Percentiles rank a stretch among this genome's conserved stretches.
Evolutionary conservation across 2,113 vertebrate genomes (phyloP).

Genomic region (Percopsis transmontana): DNA sequence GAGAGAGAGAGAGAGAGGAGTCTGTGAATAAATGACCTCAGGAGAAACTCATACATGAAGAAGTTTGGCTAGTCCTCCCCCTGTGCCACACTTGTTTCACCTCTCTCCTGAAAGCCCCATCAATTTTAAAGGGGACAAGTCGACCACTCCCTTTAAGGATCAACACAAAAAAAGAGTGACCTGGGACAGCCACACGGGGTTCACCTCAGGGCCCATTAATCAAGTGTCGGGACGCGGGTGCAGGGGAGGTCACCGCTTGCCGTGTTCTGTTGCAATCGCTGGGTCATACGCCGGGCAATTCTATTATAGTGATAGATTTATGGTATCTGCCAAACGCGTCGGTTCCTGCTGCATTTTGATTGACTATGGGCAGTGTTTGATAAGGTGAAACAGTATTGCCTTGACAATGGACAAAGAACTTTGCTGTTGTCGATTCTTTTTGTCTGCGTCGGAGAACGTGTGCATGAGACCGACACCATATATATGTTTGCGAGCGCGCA

Average conservation of each 20-base stretch:
- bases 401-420: constrained; percentile 51
- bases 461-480: background rate
- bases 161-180: constrained; percentile 74
- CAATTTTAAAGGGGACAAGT: constrained; percentile 68
- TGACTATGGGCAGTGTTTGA: constrained; percentile 63
- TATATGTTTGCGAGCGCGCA: constrained; percentile 17
- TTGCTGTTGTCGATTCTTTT: background rate
- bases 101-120: constrained; percentile 66
- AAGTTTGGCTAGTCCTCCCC: constrained; percentile 41
- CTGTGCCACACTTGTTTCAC: constrained; percentile 43
- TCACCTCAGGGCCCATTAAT: constrained; percentile 74
- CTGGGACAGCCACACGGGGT: constrained; percentile 65
- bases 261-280: constrained; percentile 60
- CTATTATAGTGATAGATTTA: background rate
- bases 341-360: constrained; percentile 52
- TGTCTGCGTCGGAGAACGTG: background rate
- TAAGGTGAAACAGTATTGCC: constrained; percentile 67
- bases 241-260: constrained; percentile 64
- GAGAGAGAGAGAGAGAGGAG: background rate
- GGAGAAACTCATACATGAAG: constrained; percentile 37
- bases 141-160: constrained; percentile 74
- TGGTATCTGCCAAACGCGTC: constrained; percentile 26
- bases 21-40: background rate
- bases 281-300: constrained; percentile 64
- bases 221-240: constrained; percentile 57